A percentile compares a stretch with the other conserved stretches of the same genome.
Evolutionary conservation across 2,888 invertebrate genomes (phyloP).

Genomic region (Hedychridium roseum): DNA sequence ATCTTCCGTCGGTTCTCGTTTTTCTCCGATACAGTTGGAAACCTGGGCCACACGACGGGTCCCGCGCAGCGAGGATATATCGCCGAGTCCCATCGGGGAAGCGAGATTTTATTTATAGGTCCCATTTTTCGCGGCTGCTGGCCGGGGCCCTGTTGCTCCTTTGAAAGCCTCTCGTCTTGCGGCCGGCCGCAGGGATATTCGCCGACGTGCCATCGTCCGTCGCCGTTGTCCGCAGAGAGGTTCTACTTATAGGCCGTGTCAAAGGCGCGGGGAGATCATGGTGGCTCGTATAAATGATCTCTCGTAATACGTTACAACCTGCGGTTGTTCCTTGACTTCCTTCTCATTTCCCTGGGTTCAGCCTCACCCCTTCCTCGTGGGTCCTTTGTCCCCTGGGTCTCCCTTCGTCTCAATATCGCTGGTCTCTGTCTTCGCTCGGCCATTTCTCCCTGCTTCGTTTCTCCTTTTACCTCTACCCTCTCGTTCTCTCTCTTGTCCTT

Average conservation of each 20-base stretch:
- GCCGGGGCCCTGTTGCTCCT: slow-evolving; percentile 27
- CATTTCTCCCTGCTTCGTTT: background rate
- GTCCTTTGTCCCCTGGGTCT: slow-evolving; percentile 11
- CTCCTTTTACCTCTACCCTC: too few species aligned
- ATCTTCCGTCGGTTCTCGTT: too few species aligned
- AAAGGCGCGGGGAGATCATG: slow-evolving; percentile 29
- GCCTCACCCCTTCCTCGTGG: slow-evolving; percentile 5
- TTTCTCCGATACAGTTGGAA: too few species aligned
- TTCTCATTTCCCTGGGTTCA: slow-evolving; percentile 6
- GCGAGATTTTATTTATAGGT: slow-evolving; percentile 53
- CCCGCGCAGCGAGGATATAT: too few species aligned
- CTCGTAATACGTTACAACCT: slow-evolving; percentile 48
- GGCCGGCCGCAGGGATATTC: slow-evolving; percentile 33
- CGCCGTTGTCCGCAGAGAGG: slow-evolving; percentile 18
- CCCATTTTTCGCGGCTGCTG: slow-evolving; percentile 33
- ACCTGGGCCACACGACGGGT: too few species aligned
- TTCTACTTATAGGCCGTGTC: slow-evolving; percentile 28
- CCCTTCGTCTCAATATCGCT: background rate
- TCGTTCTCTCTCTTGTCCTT: slow-evolving; percentile 13
- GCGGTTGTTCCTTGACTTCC: slow-evolving; percentile 36
- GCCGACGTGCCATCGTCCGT: slow-evolving; percentile 29
- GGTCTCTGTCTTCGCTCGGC: background rate
- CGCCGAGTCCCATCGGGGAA: slow-evolving; percentile 37
- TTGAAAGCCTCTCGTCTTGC: slow-evolving; percentile 23
- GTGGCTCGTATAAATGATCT: slow-evolving; percentile 39